Base-by-base conservation (phyloP, 2,113 vertebrate species). In the Ornithorhynchus anatinus region DNA sequence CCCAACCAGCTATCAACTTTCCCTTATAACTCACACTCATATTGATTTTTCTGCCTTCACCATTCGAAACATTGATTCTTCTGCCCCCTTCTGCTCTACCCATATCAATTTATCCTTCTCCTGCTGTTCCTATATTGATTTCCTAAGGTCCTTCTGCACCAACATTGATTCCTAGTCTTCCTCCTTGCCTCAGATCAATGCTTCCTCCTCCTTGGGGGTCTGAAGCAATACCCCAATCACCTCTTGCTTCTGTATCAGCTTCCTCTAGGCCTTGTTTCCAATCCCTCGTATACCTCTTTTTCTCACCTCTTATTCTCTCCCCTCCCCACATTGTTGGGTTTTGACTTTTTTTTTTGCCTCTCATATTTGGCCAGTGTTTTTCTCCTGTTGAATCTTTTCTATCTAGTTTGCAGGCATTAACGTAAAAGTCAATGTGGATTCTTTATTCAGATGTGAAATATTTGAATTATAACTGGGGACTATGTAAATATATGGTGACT, bases 371-470 rank as follows among this genome's bases (percentile, higher is more conserved):
- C 81, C 48, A 62, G n/a, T 47, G 11, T 62, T 10, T 0, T 0
- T 53, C 47, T 51, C 57, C 72, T 64, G 19, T 38, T 29, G 77
- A 65, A 35, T 38, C 59, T 25, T 74, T 23, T 29, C 75, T 68
- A 74, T 44, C 44, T 42, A 27, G 42, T 39, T 38, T 47, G 72
- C 71, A 79, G 65, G 58, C 48, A 79, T 69, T 81, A 70, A 52
- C 76, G 51, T 61, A 67, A 57, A 44, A 32, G 10, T 5, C 5
- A 17, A 29, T 2, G 10, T 37, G 22, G 11, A 58, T 38, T 40
- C 27, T 43, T 79, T 62, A 39, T 44, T 66, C 59, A 79, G 40
- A 48, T 75, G 84, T 62, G 82, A 88, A 87, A 77, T 50, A 17
- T 56, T 64, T 71, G 89, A 85, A 69, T 59, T 5, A 16, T 2